Evolutionary conservation across 2,797 vertebrate genomes (phyloP).

Genomic region (Columba guinea): DNA sequence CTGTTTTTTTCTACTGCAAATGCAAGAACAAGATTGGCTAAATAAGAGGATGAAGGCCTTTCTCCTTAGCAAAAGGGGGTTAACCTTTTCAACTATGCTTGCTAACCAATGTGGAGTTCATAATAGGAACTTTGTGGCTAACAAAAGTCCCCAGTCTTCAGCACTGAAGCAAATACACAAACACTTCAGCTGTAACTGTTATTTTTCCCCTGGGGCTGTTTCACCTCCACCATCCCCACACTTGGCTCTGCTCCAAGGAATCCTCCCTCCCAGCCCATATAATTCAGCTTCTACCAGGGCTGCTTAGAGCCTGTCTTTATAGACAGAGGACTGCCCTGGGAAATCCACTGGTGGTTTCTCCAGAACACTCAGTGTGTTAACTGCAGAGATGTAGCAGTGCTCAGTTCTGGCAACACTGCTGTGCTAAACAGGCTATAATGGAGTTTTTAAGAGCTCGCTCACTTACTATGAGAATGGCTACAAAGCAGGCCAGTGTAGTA

Average conservation of each 20-base stretch:
- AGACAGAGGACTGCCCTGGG: not conserved
- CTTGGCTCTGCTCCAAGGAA: not conserved
- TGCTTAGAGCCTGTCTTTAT: not conserved
- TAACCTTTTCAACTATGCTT: not conserved
- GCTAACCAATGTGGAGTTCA: not conserved
- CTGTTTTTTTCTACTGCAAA: not conserved
- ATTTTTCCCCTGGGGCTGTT: not conserved
- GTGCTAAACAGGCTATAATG: not conserved
- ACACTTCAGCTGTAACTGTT: not conserved
- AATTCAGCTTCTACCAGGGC: not conserved
- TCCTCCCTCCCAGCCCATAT: not conserved
- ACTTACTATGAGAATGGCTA: conserved; percentile 96
- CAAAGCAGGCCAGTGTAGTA: conserved; percentile 94
- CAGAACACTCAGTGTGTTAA: not conserved
- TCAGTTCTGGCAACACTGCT: not conserved
- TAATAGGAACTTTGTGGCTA: not conserved
- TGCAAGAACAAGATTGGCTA: not conserved
- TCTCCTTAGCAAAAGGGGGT: not conserved
- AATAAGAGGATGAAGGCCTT: too few species aligned
- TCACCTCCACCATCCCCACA: not conserved
- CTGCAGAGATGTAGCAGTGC: not conserved
- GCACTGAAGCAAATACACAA: not conserved
- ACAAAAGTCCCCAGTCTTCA: not conserved
- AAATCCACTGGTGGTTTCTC: not conserved
- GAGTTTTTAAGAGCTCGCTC: not conserved